These are phyloP conservation scores for Nipponia nippon DNA, from an alignment of 2,113 vertebrate species.

Conservation along the genomic window DNA sequence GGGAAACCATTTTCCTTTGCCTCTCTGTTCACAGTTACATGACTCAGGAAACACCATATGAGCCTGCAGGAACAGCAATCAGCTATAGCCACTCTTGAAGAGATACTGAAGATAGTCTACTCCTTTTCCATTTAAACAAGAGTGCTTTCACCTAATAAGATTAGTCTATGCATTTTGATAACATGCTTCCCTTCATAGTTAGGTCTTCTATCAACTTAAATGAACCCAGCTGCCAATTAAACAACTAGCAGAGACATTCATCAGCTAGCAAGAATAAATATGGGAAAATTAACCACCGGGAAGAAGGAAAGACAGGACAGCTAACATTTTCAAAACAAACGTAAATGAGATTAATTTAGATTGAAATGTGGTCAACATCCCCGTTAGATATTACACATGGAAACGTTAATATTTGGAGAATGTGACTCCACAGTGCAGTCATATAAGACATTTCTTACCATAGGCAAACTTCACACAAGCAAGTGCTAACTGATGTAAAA, in stretches of 20 bases:
- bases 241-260: not conserved
- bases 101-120: not conserved
- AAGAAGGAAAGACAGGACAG: not conserved
- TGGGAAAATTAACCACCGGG: not conserved
- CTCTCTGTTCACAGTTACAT: not conserved
- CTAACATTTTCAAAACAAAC: not conserved
- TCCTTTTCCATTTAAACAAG: not conserved
- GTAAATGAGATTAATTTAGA: not conserved
- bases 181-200: not conserved
- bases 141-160: slow-evolving; percentile 1
- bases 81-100: not conserved
- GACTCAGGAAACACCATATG: not conserved
- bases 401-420: not conserved
- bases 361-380: not conserved
- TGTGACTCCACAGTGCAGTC: not conserved
- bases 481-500: not conserved
- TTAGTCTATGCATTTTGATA: slow-evolving; percentile 5
- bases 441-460: not conserved
- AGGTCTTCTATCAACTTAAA: slow-evolving; percentile 6
- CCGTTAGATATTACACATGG: not conserved
- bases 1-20: not conserved
- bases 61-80: not conserved
- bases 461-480: not conserved
- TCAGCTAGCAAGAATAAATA: not conserved
- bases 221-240: slow-evolving; percentile 6